Base-by-base conservation (phyloP, 2,888 invertebrate species). In the Blastobasis lacticolella region DNA sequence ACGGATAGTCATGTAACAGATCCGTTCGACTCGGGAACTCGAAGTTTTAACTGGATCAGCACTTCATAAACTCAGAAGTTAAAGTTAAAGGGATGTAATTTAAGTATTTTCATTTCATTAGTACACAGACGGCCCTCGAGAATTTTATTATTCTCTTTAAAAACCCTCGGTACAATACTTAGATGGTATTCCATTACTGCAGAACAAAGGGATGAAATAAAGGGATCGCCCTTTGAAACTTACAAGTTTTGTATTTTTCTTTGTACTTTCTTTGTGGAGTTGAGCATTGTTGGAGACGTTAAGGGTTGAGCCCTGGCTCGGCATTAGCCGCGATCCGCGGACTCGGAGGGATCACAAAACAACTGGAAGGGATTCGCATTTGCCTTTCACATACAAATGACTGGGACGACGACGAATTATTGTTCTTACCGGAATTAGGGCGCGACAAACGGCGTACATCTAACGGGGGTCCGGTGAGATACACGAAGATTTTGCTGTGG, bases 151-250 rank as follows among this genome's bases (percentile, higher is more conserved):
- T n/a, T 48, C 37, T 23, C 64, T 62, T 57, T 64, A 61, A 64
- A 66, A 66, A 61, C 63, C 61, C 60, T 57, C 61, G 67, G 71
- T 66, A 69, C 65, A 72, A 74, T 76, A 72, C 69, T 67, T 69
- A 68, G 67, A 61, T 63, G 64, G 63, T 64, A 71, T 76, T 75
- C 65, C 69, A 66, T 75, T 73, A 66, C 66, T 64, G 60, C 58
- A 60, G 60, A 73, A 77, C 72, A 73, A 77, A 77, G 77, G 72
- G 61, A 61, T 65, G 66, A 71, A 71, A 71, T 68, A 75, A 78
- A 75, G 64, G 78, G 77, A 80, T 80, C 61, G 77, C 75, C 76
- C 76, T 81, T 76, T 75, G 75, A 72, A 81, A 81, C 73, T 80
- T 77, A 69, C 71, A 76, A 81, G 76, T 80, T 81, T 78, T 49